Conservation (phyloP, 1,140 invertebrate species). For the Littorina saxatilis region DNA sequence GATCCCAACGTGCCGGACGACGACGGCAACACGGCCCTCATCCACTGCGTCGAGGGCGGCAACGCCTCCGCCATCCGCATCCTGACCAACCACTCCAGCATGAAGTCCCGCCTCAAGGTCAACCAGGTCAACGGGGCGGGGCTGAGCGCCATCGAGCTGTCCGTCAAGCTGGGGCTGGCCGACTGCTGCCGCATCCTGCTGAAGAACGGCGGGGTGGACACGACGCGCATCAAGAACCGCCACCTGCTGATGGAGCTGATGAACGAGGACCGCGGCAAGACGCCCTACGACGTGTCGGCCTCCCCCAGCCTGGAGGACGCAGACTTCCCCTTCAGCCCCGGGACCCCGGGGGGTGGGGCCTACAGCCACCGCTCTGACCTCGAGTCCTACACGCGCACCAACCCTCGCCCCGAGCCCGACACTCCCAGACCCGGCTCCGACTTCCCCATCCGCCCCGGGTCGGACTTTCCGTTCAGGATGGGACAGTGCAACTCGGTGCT, state of each 20-base stretch:
- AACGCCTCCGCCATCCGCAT: conserved; percentile 51
- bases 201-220: conserved; percentile 39
- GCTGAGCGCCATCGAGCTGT: conserved; percentile 51
- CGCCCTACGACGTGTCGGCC: neutral
- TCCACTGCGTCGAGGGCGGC: conserved; percentile 54
- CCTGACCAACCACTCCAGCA: conserved; percentile 42
- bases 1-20: conserved; percentile 85
- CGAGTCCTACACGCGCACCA: neutral
- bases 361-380: neutral
- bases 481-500: neutral
- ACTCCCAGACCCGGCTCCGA: conserved; percentile 8
- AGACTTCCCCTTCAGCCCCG: neutral
- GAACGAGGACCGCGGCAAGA: conserved; percentile 35
- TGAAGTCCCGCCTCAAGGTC: conserved; percentile 22
- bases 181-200: conserved; percentile 56
- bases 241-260: conserved; percentile 8
- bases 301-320: no score
- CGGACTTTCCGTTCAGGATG: neutral
- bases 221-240: conserved; percentile 26
- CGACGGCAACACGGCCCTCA: conserved; percentile 68
- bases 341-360: neutral
- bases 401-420: neutral
- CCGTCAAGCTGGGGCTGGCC: conserved; percentile 52
- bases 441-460: neutral
- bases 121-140: conserved; percentile 48